A percentile compares a stretch with the other conserved stretches of the same genome.
phyloP scores from a whole-genome alignment of 2,113 vertebrate genomes.

The Ailurus styani region DNA sequence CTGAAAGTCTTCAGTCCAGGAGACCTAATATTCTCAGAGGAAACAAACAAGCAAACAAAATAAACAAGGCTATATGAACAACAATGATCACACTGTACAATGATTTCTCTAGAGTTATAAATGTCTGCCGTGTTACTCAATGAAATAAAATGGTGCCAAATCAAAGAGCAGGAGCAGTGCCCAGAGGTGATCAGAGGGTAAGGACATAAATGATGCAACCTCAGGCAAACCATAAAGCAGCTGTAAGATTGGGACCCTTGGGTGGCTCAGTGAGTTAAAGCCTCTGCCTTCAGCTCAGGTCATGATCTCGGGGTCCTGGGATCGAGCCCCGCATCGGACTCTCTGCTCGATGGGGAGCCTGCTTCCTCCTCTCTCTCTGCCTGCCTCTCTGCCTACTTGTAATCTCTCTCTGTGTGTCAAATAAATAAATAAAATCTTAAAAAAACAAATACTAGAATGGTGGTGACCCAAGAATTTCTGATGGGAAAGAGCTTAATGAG shows the following conservation, averaged over 20 bases:
- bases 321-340: too few relatives aligned
- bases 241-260: too few relatives aligned
- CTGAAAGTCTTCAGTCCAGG: not conserved
- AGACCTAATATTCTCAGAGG: not conserved
- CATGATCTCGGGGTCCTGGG: too few relatives aligned
- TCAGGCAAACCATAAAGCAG: not conserved
- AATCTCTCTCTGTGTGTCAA: too few relatives aligned
- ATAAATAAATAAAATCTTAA: too few relatives aligned
- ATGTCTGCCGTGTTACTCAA: not conserved
- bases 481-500: not conserved
- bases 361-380: too few relatives aligned
- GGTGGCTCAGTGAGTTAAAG: too few relatives aligned
- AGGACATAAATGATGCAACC: not conserved
- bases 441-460: not conserved
- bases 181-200: not conserved
- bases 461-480: not conserved
- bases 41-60: not conserved
- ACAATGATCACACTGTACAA: not conserved
- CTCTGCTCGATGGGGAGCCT: too few relatives aligned
- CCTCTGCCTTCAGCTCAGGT: too few relatives aligned
- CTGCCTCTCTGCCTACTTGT: too few relatives aligned
- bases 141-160: not conserved
- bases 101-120: not conserved
- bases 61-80: not conserved
- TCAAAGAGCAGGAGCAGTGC: not conserved